Base-by-base conservation (phyloP, 2,797 vertebrate genomes). In the Melopsittacus undulatus region DNA sequence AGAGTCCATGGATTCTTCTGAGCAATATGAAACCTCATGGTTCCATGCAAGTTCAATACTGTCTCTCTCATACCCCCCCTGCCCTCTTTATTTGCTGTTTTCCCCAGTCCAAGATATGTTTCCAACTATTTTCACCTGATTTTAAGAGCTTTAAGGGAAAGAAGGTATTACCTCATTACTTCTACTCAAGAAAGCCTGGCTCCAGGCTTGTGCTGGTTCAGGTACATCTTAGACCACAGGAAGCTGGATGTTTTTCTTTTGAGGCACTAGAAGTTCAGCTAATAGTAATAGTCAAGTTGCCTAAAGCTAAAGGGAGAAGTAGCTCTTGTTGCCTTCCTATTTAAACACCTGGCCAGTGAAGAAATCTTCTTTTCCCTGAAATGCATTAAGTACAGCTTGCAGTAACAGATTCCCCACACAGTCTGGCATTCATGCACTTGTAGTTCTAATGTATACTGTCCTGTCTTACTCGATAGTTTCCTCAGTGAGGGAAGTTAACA, bases 1-100 rank as follows among this genome's bases (percentile, higher is more conserved):
- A 96, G 91, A 95, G 90, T 89, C 92, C 81, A 83, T 83, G 87
- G 73, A 87, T 86, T 89, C 61, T 87, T 97, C 95, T 62, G 70
- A 95, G 80, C 36, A 36, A 80, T 68, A 72, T 17, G 78, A 94
- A 94, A 94, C 75, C 72, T 85, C 40, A 24, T 27, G 64, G 67
- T 82, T 95, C 81, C 64, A 29, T 12, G 24, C 27, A 90, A 79
- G 36, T 93, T 81, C 69, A 94, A 85, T 48, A 85, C 43, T 90
- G 90, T 27, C 30, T 27, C 24, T 49, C 29, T 61, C 52, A 22
- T n/a, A 13, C 30, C 52, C 11, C 7, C 6, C 26, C 21, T 24
- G 13, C 40, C 5, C 40, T 49, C 45, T 40, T 72, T n/a, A 54
- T 21, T 63, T 72, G 67, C 81, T 75, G 54, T 72, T 92, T 76